Evolutionary conservation across 2,888 invertebrate species (phyloP), one percentile per base, ranked within the genome.

Genomic region (Pheosia tremula): DNA sequence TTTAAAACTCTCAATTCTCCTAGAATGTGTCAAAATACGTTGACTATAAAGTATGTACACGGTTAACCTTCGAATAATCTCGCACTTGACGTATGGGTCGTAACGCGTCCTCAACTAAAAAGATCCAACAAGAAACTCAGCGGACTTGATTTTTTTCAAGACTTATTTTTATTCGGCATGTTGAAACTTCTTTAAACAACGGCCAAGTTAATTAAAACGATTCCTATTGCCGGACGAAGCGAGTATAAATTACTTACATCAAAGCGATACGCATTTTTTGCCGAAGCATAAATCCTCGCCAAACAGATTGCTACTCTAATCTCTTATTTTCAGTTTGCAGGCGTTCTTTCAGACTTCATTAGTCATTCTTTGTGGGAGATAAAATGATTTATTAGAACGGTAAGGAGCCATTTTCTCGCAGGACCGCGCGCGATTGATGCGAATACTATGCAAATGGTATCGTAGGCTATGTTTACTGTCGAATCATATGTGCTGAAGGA

Each of bases 301-400:
- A 77, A 77, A 79, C 80, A 83, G 81, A 84, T 83, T 83, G 84
- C 83, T 80, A 81, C 82, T 84, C 83, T 84, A 84, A 86, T 85
- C 83, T 87, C 86, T 84, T 85, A 82, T 83, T 85, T 81, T 78
- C 78, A 76, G 82, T 38, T 81, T 82, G 80, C 75, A 68, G 71
- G 74, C 78, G 72, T 81, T 78, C 74, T 74, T 80, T 78, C 79
- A 75, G 79, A 83, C 85, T 84, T 87, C 86, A 88, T 88, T 88
- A 87, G 86, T 88, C 87, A 88, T 88, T 85, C 87, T 82, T 85
- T 84, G 80, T 81, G 77, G 77, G 76, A 88, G 85, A 87, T 89
- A 88, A 87, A 85, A 87, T 88, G 87, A 89, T 89, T 88, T 88
- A 89, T 88, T 86, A 84, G 68, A 62, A 72, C 71, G 63, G 69